Conservation (phyloP, 2,888 invertebrate species). For the Julus scandinavius region DNA sequence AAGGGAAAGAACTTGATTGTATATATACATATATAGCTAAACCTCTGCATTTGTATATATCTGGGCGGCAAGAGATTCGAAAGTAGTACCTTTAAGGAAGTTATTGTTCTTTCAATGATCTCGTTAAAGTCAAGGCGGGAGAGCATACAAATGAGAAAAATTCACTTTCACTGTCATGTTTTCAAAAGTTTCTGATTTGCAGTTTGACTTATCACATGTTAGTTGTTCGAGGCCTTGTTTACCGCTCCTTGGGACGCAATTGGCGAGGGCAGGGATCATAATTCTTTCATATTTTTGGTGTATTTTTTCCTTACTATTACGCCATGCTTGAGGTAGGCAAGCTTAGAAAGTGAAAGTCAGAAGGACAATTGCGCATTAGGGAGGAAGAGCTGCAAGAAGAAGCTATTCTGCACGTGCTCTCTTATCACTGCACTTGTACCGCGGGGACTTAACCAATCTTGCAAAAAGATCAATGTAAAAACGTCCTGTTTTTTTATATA, state of each 20-base stretch:
- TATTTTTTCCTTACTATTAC: not conserved
- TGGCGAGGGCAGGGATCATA: slow-evolving; percentile 34
- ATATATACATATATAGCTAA: too few relatives aligned
- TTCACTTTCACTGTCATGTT: not conserved
- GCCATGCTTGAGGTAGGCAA: slow-evolving; percentile 4
- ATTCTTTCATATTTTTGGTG: not conserved
- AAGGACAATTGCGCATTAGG: slow-evolving; percentile 20
- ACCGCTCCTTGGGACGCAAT: not conserved
- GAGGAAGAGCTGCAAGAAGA: not conserved
- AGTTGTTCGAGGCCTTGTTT: not conserved
- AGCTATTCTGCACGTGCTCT: not conserved
- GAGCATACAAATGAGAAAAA: slow-evolving; percentile 33
- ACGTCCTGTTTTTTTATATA: not conserved
- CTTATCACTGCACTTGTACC: not conserved
- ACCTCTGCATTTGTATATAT: not conserved
- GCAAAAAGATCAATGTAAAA: slow-evolving; percentile 1
- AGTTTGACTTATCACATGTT: slow-evolving; percentile 17
- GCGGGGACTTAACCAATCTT: not conserved
- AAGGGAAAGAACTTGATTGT: not conserved
- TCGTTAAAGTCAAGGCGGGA: slow-evolving; percentile 23
- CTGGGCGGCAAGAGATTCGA: not conserved
- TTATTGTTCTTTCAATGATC: not conserved
- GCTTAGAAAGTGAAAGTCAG: slow-evolving; percentile 45
- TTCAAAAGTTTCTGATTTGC: slow-evolving; percentile 17
- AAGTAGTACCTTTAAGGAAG: not conserved